These are phyloP conservation scores for Selenia dentaria DNA, from an alignment of 2,888 invertebrate genomes.

Conservation along the genomic window DNA sequence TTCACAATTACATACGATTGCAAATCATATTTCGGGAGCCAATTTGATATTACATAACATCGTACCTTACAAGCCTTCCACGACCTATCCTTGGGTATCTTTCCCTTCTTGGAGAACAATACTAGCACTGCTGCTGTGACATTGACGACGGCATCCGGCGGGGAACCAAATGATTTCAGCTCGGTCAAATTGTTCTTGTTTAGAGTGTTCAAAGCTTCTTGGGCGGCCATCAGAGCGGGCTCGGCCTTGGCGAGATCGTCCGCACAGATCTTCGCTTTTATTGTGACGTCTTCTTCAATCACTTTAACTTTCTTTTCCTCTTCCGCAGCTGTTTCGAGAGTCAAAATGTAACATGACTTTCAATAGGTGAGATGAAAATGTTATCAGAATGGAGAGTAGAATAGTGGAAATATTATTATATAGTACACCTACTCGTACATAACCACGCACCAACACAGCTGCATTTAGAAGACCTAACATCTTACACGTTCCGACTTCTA, in stretches of 20 bases:
- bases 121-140: constrained; percentile 95
- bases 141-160: constrained; percentile 94
- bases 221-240: constrained; percentile 95
- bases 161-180: constrained; percentile 96
- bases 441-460: too few species aligned
- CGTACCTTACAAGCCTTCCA: constrained; percentile 95
- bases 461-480: too few species aligned
- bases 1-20: too few species aligned
- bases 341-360: too few species aligned
- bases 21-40: too few species aligned
- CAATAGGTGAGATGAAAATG: too few species aligned
- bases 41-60: too few species aligned
- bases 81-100: constrained; percentile 95
- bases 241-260: constrained; percentile 96
- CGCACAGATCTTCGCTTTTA: constrained; percentile 93
- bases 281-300: constrained; percentile 94
- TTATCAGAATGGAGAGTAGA: too few species aligned
- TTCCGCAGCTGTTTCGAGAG: constrained; percentile 83
- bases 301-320: constrained; percentile 96
- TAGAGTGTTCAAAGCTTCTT: constrained; percentile 95
- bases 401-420: too few species aligned
- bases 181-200: constrained; percentile 98
- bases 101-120: constrained; percentile 92
- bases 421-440: too few species aligned
- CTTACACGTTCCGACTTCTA: too few species aligned